These are phyloP conservation scores for Cyanoramphus novaezelandiae DNA, from an alignment of 2,113 vertebrate species.

Conservation along the genomic window DNA sequence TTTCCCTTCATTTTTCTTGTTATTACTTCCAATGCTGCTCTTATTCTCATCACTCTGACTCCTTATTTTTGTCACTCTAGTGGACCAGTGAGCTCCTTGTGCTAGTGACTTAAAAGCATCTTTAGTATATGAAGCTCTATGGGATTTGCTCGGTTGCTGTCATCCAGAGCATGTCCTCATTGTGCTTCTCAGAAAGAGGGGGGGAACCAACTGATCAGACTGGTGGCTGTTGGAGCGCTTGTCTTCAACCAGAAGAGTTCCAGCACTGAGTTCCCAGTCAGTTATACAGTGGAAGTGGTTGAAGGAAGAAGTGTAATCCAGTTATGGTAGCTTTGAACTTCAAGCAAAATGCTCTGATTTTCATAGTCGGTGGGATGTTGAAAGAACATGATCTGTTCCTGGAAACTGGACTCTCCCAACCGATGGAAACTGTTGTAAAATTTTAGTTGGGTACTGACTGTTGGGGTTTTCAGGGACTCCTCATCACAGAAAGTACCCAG, in stretches of 20 bases:
- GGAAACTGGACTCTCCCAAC: background rate
- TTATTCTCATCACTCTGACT: background rate
- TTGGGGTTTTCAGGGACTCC: background rate
- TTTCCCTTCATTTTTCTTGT: background rate
- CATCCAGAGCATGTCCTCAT: background rate
- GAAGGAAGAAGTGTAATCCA: background rate
- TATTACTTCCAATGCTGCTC: background rate
- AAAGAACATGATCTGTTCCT: background rate
- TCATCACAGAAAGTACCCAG: background rate
- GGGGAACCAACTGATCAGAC: background rate
- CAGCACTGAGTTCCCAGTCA: background rate
- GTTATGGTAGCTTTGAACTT: background rate
- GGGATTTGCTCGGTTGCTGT: background rate
- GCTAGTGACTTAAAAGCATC: background rate
- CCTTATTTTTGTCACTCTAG: background rate
- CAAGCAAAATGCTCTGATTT: background rate
- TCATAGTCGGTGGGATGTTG: background rate
- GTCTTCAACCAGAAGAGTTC: background rate
- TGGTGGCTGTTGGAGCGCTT: background rate
- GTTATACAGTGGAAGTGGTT: background rate
- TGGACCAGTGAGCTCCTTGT: fast-evolving
- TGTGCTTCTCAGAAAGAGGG: background rate
- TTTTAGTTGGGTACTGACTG: background rate
- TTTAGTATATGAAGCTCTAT: background rate
- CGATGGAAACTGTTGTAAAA: background rate